phyloP scores from a whole-genome alignment of 1,140 invertebrate genomes.

The Aphelenchoides besseyi region DNA sequence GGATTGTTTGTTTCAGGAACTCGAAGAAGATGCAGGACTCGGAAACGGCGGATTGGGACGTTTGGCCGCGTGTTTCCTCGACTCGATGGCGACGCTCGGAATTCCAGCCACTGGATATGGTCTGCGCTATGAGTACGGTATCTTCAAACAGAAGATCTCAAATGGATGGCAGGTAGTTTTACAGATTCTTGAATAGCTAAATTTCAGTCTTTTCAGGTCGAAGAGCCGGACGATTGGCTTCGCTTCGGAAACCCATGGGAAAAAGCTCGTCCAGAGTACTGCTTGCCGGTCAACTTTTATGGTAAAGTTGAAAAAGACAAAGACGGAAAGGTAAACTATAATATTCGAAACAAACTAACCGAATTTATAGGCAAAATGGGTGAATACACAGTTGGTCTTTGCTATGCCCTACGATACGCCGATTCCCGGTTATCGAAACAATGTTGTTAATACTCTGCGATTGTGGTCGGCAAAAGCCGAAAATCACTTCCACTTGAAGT shows the following conservation, averaged over 20 bases:
- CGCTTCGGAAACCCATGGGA: slow-evolving; percentile 94
- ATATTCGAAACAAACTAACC: not conserved
- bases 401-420: slow-evolving; percentile 98
- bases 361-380: slow-evolving; percentile 33
- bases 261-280: slow-evolving; percentile 85
- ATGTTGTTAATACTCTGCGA: slow-evolving; percentile 92
- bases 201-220: too few relatives aligned
- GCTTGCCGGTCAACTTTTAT: slow-evolving; percentile 90
- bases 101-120: slow-evolving; percentile 98
- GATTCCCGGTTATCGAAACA: slow-evolving; percentile 94
- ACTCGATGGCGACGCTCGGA: slow-evolving; percentile 93
- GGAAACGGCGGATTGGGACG: slow-evolving; percentile 96
- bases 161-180: too few relatives aligned
- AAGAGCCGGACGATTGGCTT: slow-evolving; percentile 97
- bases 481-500: slow-evolving; percentile 90
- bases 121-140: slow-evolving; percentile 97
- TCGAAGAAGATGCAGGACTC: slow-evolving; percentile 93
- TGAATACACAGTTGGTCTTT: slow-evolving; percentile 74
- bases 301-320: slow-evolving; percentile 82
- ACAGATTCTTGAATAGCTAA: too few relatives aligned
- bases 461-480: slow-evolving; percentile 98
- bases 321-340: slow-evolving; percentile 67
- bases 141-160: slow-evolving; percentile 76
- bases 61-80: slow-evolving; percentile 93
- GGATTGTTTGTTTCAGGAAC: slow-evolving; percentile 70